Evolutionary conservation across 2,797 vertebrate species (phyloP).

Genomic region (Acomys russatus): DNA sequence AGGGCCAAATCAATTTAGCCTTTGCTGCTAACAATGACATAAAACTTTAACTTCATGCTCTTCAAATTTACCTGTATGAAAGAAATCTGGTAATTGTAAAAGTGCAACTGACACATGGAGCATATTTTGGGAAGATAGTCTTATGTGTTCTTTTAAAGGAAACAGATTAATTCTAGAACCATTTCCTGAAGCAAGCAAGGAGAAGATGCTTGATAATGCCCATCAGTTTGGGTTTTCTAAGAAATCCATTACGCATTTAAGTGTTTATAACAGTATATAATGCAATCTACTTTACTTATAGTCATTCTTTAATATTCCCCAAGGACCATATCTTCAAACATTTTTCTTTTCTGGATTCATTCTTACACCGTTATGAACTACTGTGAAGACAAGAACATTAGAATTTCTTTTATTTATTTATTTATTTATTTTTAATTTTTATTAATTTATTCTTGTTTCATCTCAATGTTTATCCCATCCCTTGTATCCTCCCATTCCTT

Average conservation of each 20-base stretch:
- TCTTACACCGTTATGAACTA: not conserved
- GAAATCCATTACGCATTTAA: not conserved
- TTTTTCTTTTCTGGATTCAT: not conserved
- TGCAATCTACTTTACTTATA: not conserved
- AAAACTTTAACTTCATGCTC: not conserved
- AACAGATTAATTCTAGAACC: conserved; percentile 26
- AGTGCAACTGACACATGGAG: not conserved
- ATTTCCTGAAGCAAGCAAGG: not conserved
- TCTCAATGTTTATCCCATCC: too few relatives aligned
- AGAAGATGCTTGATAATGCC: not conserved
- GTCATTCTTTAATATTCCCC: not conserved
- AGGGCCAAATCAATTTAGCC: not conserved
- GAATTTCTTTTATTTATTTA: too few relatives aligned
- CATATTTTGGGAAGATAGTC: not conserved
- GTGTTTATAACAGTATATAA: not conserved
- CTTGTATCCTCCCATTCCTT: too few relatives aligned
- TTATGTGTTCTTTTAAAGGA: not conserved
- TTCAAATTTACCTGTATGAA: conserved; percentile 52
- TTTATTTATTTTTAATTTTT: too few relatives aligned
- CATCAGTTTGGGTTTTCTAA: not conserved
- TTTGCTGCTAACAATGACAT: conserved; percentile 30
- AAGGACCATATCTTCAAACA: not conserved
- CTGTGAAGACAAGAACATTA: not conserved
- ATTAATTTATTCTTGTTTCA: too few relatives aligned
- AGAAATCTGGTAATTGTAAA: conserved; percentile 41